phyloP scores from a whole-genome alignment of 1,140 invertebrate species.

The Pseudomyrmex flavicornis region DNA sequence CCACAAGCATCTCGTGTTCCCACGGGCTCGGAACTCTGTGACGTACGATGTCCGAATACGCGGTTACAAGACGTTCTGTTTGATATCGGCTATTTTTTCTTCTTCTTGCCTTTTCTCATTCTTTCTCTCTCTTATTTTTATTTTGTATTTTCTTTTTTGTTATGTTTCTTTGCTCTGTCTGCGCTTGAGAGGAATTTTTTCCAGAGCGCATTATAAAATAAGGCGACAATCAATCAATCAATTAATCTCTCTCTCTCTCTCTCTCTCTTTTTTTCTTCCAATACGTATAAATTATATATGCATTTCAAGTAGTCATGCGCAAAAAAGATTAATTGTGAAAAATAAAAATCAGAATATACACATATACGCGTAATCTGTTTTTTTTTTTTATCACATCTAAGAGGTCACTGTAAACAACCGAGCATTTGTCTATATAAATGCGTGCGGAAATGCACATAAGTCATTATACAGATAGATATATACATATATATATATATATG shows the following conservation, averaged over 20 bases:
- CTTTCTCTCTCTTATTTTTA: background rate
- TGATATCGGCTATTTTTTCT: constrained; percentile 44
- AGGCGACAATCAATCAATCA: too few relatives aligned
- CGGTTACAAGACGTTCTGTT: constrained; percentile 68
- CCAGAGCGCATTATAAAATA: too few relatives aligned
- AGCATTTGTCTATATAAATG: constrained; percentile 51
- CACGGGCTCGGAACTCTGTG: constrained; percentile 72
- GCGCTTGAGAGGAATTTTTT: too few relatives aligned
- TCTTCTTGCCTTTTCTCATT: background rate
- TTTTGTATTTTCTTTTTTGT: background rate
- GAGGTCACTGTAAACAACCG: background rate
- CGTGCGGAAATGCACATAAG: constrained; percentile 27
- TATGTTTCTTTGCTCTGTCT: too few relatives aligned
- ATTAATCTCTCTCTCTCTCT: background rate
- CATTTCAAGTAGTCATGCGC: too few relatives aligned
- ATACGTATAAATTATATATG: background rate
- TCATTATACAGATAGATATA: constrained; percentile 46
- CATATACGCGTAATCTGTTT: background rate
- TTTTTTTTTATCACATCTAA: background rate
- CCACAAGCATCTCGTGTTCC: constrained; percentile 65
- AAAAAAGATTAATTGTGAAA: too few relatives aligned
- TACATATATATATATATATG: too few relatives aligned
- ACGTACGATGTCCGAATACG: constrained; percentile 70
- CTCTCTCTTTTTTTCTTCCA: background rate
- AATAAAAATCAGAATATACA: background rate